phyloP scores from a whole-genome alignment of 2,113 vertebrate genomes.

The Irena cyanogastra region DNA sequence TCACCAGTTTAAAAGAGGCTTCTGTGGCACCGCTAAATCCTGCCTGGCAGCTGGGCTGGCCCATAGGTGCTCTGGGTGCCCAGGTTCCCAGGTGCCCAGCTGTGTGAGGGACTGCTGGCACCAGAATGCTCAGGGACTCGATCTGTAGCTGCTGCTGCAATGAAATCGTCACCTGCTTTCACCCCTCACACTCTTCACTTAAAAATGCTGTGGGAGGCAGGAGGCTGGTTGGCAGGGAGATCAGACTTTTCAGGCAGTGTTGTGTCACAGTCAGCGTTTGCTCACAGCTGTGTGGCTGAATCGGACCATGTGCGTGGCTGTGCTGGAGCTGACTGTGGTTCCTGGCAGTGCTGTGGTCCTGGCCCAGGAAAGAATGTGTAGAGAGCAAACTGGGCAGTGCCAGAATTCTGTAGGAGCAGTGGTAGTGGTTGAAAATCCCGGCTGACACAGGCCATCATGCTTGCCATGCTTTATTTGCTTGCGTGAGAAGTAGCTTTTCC shows the following conservation, averaged over 20 bases:
- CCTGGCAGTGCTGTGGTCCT: background rate
- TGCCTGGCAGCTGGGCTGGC: background rate
- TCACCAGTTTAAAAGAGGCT: background rate
- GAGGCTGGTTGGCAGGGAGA: no score
- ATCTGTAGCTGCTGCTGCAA: background rate
- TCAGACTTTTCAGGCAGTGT: accelerated
- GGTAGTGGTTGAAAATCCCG: background rate
- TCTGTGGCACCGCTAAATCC: background rate
- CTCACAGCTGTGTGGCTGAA: background rate
- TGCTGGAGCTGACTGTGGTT: background rate
- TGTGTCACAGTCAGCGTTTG: accelerated
- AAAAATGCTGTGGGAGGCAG: background rate
- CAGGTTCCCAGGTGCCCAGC: accelerated
- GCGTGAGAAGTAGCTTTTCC: background rate
- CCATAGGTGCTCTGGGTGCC: accelerated
- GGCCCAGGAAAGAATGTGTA: background rate
- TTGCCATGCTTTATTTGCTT: accelerated
- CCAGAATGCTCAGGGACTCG: background rate
- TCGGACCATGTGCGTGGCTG: accelerated
- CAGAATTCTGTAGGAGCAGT: background rate
- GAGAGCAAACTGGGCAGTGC: background rate
- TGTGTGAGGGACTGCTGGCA: background rate
- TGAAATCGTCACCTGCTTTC: background rate
- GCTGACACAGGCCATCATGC: accelerated
- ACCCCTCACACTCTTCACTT: background rate